Evolutionary conservation across 2,113 vertebrate species (phyloP), one percentile per base, ranked within the genome.

Genomic region (Scortum barcoo): DNA sequence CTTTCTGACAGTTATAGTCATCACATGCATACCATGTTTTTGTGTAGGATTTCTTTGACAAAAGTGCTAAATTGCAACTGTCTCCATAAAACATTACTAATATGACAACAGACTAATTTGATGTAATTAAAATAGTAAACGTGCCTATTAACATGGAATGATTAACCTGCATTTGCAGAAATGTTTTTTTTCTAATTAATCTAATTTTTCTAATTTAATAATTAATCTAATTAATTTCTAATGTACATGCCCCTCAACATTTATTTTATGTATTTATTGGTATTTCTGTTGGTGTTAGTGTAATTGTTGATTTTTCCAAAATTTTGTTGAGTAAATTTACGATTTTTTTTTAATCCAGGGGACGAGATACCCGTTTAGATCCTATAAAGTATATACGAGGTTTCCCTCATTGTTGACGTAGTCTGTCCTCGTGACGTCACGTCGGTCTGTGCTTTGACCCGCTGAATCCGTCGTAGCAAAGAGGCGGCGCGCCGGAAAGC

Each of bases 401-500:
- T 69, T 9, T 10, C 28, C 61, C 17, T 56, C n/a, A 9, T 14
- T 56, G 71, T 51, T 36, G 3, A 22, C 8, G 17, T 24, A 51
- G 42, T 14, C 42, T n/a, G 81, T 76, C 42, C 5, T 28, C 0
- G 20, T 91, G 89, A 93, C 93, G 93, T 93, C 91, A 91, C 26
- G 17, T 38, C 79, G 73, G 24, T 17, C 71, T 57, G 73, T n/a
- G 85, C 77, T 56, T n/a, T 80, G 79, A 84, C 81, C 76, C 73
- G 77, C 74, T 68, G 83, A 28, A 58, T 88, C 62, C 17, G 72
- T 80, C 62, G 66, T 72, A 54, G 76, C 68, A 42, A 58, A 85
- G 88, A 90, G 85, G 78, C 84, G 86, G 83, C 91, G 90, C 90
- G 91, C 90, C 93, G 90, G 91, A 92, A 91, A 88, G 88, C 89